These are phyloP conservation scores for Tachina grossa DNA, from an alignment of 2,888 invertebrate genomes.

Conservation along the genomic window DNA sequence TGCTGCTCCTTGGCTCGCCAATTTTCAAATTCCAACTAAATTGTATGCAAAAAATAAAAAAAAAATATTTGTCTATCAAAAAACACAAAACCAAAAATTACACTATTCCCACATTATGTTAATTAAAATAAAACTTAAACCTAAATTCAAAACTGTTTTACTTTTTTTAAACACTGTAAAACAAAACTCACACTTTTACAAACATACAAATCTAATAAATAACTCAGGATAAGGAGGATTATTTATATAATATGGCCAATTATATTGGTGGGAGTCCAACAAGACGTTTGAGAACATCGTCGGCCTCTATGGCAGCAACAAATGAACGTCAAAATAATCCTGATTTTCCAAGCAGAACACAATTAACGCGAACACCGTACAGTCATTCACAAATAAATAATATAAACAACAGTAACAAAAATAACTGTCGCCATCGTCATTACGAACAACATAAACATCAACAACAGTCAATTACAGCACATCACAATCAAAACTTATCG, in stretches of 20 bases:
- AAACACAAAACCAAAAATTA: conserved; percentile 34
- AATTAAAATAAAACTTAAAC: neutral
- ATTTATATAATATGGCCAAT: conserved; percentile 55
- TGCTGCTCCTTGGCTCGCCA: conserved; percentile 54
- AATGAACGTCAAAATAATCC: conserved; percentile 78
- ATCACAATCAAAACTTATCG: conserved; percentile 55
- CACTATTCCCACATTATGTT: conserved; percentile 7
- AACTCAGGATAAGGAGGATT: conserved; percentile 78
- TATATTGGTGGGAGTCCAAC: conserved; percentile 70
- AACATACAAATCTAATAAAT: conserved; percentile 39
- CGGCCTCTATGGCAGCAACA: conserved; percentile 73
- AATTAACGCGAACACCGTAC: conserved; percentile 58
- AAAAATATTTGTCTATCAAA: neutral
- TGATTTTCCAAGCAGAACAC: conserved; percentile 72
- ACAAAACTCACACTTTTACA: conserved; percentile 6
- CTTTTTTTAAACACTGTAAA: conserved; percentile 3
- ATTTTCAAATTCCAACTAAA: conserved; percentile 30
- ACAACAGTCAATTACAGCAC: conserved; percentile 44
- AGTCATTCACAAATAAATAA: conserved; percentile 67
- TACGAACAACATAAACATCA: conserved; percentile 63
- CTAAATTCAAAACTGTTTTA: conserved; percentile 35
- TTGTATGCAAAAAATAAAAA: conserved; percentile 24
- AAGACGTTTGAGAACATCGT: conserved; percentile 67
- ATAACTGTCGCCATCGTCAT: conserved; percentile 66
- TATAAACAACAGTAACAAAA: conserved; percentile 55